Conservation (phyloP, 2,888 invertebrate species). For the Tachina lurida region DNA sequence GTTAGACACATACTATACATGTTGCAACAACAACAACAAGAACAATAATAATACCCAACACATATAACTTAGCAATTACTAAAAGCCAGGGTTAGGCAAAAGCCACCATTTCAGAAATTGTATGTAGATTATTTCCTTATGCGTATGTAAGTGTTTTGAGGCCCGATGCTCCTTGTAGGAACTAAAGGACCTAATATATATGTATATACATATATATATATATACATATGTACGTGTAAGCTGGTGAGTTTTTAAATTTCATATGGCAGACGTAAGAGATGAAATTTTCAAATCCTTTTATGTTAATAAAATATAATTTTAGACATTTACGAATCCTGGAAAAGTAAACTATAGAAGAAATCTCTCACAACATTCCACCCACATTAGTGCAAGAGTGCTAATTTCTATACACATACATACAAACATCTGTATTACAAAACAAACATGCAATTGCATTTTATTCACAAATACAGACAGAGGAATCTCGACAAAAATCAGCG, state of each 20-base stretch:
- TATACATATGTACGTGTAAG: too few species aligned
- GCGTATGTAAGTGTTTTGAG: too few species aligned
- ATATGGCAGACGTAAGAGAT: too few species aligned
- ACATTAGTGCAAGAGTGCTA: background rate
- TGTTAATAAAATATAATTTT: too few species aligned
- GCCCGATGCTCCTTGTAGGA: too few species aligned
- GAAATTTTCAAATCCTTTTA: too few species aligned
- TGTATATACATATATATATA: too few species aligned
- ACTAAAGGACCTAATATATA: too few species aligned
- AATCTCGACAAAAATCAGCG: background rate
- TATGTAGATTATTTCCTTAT: too few species aligned
- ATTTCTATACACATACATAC: slow-evolving; percentile 23
- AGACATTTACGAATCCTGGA: slow-evolving; percentile 5
- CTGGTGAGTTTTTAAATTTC: too few species aligned
- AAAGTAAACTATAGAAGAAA: background rate
- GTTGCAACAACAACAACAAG: slow-evolving; percentile 22
- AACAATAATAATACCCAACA: background rate
- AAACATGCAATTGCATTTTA: slow-evolving; percentile 50
- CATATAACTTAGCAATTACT: background rate
- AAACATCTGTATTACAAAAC: slow-evolving; percentile 11
- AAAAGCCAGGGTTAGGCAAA: slow-evolving; percentile 30
- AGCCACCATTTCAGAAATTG: background rate
- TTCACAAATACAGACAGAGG: slow-evolving; percentile 7
- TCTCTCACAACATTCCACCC: slow-evolving; percentile 5
- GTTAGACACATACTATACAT: slow-evolving; percentile 42